phyloP scores from a whole-genome alignment of 1,140 invertebrate species.

The Phymorhynchus buccinoides region DNA sequence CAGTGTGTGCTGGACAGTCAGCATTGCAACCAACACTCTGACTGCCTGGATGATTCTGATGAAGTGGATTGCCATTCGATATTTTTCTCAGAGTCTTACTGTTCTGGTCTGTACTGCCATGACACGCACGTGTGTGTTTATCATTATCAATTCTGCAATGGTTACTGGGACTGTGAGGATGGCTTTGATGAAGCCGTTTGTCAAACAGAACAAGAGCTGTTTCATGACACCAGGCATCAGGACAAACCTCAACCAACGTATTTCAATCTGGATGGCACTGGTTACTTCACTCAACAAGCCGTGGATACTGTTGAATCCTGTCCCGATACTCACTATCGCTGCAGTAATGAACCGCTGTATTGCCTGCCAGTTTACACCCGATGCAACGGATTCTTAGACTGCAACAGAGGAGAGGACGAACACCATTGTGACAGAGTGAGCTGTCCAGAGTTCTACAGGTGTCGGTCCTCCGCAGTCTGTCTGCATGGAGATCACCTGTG shows the following conservation, averaged over 20 bases:
- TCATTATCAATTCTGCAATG: too few species aligned
- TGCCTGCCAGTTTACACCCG: not conserved
- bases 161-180: too few species aligned
- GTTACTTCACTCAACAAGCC: not conserved
- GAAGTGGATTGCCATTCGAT: not conserved
- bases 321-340: not conserved
- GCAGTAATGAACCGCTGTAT: not conserved
- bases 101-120: too few species aligned
- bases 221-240: too few species aligned
- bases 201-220: too few species aligned
- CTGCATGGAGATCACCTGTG: not conserved
- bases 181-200: too few species aligned
- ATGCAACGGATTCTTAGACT: not conserved
- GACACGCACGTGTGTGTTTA: too few species aligned
- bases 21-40: not conserved
- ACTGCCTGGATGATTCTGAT: not conserved
- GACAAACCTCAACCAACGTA: not conserved
- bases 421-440: not conserved
- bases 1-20: not conserved
- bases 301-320: not conserved
- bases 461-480: not conserved
- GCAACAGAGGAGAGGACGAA: not conserved
- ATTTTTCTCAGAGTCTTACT: not conserved
- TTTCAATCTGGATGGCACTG: not conserved
- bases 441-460: not conserved